Evolutionary conservation across 2,797 vertebrate genomes (phyloP).

Genomic region (Rallus crepitans): DNA sequence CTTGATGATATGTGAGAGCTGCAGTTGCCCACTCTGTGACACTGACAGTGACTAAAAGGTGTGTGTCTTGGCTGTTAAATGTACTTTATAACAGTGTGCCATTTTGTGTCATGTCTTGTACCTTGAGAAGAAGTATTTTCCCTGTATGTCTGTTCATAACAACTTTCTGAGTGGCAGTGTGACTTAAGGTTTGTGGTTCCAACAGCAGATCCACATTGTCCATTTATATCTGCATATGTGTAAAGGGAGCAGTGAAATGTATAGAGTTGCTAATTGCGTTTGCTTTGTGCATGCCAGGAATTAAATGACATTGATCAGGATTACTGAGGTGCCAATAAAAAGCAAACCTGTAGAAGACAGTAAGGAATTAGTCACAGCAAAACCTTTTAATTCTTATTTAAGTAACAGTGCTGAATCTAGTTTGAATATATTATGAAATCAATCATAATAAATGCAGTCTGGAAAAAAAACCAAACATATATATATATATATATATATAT

Average conservation of each 20-base stretch:
- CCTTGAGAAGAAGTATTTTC: not conserved
- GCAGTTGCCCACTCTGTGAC: not conserved
- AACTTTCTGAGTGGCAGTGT: not conserved
- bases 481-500: not conserved
- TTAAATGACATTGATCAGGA: not conserved
- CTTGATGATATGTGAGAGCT: not conserved
- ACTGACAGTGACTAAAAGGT: conserved; percentile 19
- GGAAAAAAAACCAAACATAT: too few species aligned
- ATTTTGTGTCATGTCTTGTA: not conserved
- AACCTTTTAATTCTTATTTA: not conserved
- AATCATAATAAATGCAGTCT: not conserved
- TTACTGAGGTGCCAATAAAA: not conserved
- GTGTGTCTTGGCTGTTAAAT: conserved; percentile 8
- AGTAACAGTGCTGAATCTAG: not conserved
- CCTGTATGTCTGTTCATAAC: not conserved
- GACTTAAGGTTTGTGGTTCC: not conserved
- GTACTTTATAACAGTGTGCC: not conserved
- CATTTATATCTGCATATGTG: not conserved
- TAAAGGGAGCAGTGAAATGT: not conserved
- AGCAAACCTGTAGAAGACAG: not conserved
- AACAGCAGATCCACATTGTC: not conserved
- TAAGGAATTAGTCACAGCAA: not conserved
- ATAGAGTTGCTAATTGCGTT: not conserved
- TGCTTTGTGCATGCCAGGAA: not conserved
- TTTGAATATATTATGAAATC: not conserved